Percentiles rank a stretch among this genome's conserved stretches.
phyloP scores from a whole-genome alignment of 1,140 invertebrate genomes.

The Trypoxylus dichotomus region DNA sequence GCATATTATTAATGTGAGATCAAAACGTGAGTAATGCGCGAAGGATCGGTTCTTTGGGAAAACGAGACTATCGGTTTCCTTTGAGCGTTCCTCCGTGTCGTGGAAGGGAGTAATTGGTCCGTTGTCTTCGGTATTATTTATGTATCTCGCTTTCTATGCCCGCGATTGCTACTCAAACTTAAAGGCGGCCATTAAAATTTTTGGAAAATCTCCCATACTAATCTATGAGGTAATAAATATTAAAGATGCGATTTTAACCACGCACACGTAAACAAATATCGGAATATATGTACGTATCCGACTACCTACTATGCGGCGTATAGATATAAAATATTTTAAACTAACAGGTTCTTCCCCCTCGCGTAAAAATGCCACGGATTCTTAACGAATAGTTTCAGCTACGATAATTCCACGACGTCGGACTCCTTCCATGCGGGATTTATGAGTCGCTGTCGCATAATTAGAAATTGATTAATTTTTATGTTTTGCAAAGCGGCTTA shows the following conservation, averaged over 20 bases:
- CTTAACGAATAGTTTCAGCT: slow-evolving; percentile 39
- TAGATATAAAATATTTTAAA: slow-evolving; percentile 40
- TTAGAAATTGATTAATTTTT: slow-evolving; percentile 53
- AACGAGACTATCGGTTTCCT: slow-evolving; percentile 12
- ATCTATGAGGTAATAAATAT: slow-evolving; percentile 42
- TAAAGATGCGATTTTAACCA: slow-evolving; percentile 40
- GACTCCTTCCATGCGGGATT: slow-evolving; percentile 37
- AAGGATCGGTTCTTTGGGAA: neutral
- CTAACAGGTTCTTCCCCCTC: slow-evolving; percentile 36
- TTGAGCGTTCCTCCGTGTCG: neutral
- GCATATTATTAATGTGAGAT: slow-evolving; percentile 21
- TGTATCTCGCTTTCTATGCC: neutral
- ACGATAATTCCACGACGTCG: slow-evolving; percentile 42
- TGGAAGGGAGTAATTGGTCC: neutral
- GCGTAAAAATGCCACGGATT: slow-evolving; percentile 41
- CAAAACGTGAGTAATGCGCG: slow-evolving; percentile 6
- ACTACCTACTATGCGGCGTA: neutral
- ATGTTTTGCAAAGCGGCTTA: slow-evolving; percentile 46
- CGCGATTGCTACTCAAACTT: neutral
- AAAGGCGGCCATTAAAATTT: slow-evolving; percentile 26
- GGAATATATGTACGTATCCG: neutral
- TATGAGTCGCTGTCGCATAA: slow-evolving; percentile 46
- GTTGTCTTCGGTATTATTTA: slow-evolving; percentile 20
- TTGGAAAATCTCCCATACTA: slow-evolving; percentile 28
- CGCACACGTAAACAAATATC: neutral